These are phyloP conservation scores for Phyllopteryx taeniolatus DNA, from an alignment of 2,113 vertebrate species.

Conservation along the genomic window DNA sequence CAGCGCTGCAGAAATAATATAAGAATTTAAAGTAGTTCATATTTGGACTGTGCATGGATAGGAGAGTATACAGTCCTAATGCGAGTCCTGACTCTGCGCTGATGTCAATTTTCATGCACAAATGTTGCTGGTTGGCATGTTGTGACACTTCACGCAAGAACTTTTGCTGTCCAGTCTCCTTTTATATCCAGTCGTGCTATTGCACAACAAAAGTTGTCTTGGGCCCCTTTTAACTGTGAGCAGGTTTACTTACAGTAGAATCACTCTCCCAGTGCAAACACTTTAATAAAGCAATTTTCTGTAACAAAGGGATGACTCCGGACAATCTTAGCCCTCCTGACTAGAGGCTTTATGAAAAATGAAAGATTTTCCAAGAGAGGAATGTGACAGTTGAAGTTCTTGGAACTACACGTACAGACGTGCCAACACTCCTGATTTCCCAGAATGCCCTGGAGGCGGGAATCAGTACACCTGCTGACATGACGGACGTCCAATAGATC, in stretches of 20 bases:
- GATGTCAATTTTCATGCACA: conserved; percentile 55
- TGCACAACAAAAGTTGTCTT: neutral
- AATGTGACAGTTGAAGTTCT: too few relatives aligned
- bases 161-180: neutral
- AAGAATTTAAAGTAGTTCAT: conserved; percentile 62
- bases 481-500: too few relatives aligned
- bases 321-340: too few relatives aligned
- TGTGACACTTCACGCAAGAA: conserved; percentile 27
- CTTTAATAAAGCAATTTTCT: too few relatives aligned
- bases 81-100: conserved; percentile 58
- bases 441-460: too few relatives aligned
- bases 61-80: conserved; percentile 40
- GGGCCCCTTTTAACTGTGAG: neutral
- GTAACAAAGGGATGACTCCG: too few relatives aligned
- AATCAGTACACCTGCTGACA: too few relatives aligned
- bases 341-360: too few relatives aligned
- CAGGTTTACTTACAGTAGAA: neutral
- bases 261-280: too few relatives aligned
- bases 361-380: too few relatives aligned
- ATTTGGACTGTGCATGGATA: conserved; percentile 53
- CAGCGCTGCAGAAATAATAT: conserved; percentile 61
- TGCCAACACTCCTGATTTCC: too few relatives aligned
- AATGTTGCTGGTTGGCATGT: conserved; percentile 54
- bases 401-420: too few relatives aligned
- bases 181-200: neutral